Conservation (phyloP, 2,888 invertebrate species). For the Sphaerophoria taeniata region DNA sequence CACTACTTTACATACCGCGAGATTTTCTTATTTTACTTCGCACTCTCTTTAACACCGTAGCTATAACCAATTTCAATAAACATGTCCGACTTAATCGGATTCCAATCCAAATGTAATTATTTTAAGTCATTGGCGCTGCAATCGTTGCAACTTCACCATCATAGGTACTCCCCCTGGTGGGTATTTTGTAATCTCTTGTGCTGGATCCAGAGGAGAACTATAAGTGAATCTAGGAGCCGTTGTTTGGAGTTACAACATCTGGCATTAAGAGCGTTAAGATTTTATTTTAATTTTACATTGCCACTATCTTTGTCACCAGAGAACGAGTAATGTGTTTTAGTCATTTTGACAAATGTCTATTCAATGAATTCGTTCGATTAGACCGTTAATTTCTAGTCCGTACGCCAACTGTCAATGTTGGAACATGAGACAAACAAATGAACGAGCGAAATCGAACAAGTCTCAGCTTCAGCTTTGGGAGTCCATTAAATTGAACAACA, state of each 20-base stretch:
- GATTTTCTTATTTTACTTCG: conserved; percentile 31
- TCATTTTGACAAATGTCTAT: conserved; percentile 72
- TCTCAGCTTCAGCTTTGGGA: conserved; percentile 16
- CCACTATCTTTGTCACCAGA: conserved; percentile 12
- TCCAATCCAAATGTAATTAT: conserved; percentile 70
- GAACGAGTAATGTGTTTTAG: conserved; percentile 29
- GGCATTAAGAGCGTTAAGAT: conserved; percentile 25
- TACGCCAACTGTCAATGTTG: conserved; percentile 33
- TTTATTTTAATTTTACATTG: conserved; percentile 44
- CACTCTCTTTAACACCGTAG: not conserved
- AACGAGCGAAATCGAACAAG: conserved; percentile 35
- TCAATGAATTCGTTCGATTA: conserved; percentile 64
- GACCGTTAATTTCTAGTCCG: conserved; percentile 35
- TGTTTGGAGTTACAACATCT: not conserved
- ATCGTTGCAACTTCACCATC: conserved; percentile 8
- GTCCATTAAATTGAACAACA: conserved; percentile 63
- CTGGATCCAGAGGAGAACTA: conserved; percentile 14
- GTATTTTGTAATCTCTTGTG: conserved; percentile 61
- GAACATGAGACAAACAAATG: conserved; percentile 3
- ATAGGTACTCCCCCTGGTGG: conserved; percentile 3
- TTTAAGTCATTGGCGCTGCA: conserved; percentile 15
- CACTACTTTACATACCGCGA: conserved; percentile 45
- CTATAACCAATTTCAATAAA: conserved; percentile 62
- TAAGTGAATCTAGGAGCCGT: conserved; percentile 16
- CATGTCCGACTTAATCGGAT: conserved; percentile 64